phyloP scores from a whole-genome alignment of 2,113 vertebrate species.

The Meriones unguiculatus region DNA sequence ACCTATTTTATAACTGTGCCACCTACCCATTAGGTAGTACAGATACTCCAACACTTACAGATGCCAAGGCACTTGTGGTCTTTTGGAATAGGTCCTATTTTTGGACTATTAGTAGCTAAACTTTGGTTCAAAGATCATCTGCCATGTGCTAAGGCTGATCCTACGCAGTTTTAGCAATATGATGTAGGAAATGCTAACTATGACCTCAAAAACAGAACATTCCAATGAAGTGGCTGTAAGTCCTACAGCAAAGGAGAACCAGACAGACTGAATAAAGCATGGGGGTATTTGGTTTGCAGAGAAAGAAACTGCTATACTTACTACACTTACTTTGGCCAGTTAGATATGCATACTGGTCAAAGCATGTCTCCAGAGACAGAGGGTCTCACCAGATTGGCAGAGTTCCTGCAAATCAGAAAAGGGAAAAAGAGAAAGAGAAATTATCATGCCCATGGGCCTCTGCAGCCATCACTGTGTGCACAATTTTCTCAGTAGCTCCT shows the following conservation, averaged over 20 bases:
- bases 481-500: not conserved
- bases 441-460: not conserved
- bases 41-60: not conserved
- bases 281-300: not conserved
- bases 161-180: not conserved
- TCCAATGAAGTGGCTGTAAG: not conserved
- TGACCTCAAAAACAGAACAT: not conserved
- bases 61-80: not conserved
- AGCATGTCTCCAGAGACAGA: not conserved
- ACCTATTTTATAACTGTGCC: not conserved
- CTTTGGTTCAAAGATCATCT: not conserved
- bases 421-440: slow-evolving; percentile 26
- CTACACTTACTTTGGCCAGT: not conserved
- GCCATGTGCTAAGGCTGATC: not conserved
- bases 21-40: not conserved
- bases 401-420: not conserved
- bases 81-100: not conserved
- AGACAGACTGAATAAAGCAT: not conserved
- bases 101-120: slow-evolving; percentile 16
- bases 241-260: not conserved
- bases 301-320: not conserved
- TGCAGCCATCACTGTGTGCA: not conserved
- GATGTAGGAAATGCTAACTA: not conserved
- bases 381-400: not conserved
- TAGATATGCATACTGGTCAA: not conserved